Percentiles rank a stretch among this genome's conserved stretches.
Evolutionary conservation across 2,113 vertebrate genomes (phyloP).

Genomic region (Ageneiosus marmoratus): DNA sequence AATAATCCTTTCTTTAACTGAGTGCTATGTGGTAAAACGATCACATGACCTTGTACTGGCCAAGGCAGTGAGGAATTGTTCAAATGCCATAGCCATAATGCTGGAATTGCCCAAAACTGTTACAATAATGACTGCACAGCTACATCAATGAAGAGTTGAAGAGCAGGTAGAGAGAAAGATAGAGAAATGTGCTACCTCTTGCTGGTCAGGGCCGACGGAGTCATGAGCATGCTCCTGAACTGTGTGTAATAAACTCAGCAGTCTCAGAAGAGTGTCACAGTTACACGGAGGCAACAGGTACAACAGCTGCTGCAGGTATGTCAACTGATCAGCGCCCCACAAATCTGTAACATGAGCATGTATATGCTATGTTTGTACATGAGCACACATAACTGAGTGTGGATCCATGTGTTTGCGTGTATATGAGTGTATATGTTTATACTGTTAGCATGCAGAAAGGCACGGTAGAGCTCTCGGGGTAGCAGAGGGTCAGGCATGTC

Average conservation of each 20-base stretch:
- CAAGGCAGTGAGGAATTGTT: not conserved
- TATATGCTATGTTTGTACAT: not conserved
- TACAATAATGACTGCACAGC: too few relatives aligned
- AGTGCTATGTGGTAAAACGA: too few relatives aligned
- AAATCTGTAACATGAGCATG: slow-evolving; percentile 68
- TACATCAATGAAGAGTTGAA: not conserved
- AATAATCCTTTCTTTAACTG: too few relatives aligned
- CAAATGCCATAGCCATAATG: not conserved
- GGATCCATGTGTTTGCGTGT: not conserved
- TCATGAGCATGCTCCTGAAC: slow-evolving; percentile 80
- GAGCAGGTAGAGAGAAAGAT: not conserved
- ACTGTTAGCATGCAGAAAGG: slow-evolving; percentile 89
- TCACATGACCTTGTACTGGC: not conserved
- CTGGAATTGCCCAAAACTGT: not conserved
- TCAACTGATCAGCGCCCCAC: slow-evolving; percentile 74
- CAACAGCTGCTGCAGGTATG: slow-evolving; percentile 83
- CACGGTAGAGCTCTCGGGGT: slow-evolving; percentile 82
- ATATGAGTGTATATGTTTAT: slow-evolving; percentile 45
- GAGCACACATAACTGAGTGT: not conserved
- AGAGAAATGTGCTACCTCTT: slow-evolving; percentile 71
- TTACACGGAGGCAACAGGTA: slow-evolving; percentile 89
- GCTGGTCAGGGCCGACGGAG: slow-evolving; percentile 71
- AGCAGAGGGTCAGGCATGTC: slow-evolving; percentile 88
- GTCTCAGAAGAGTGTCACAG: slow-evolving; percentile 86
- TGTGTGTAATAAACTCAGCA: slow-evolving; percentile 78